These are phyloP conservation scores for Netelia melanura DNA, from an alignment of 2,888 invertebrate species.

Conservation along the genomic window DNA sequence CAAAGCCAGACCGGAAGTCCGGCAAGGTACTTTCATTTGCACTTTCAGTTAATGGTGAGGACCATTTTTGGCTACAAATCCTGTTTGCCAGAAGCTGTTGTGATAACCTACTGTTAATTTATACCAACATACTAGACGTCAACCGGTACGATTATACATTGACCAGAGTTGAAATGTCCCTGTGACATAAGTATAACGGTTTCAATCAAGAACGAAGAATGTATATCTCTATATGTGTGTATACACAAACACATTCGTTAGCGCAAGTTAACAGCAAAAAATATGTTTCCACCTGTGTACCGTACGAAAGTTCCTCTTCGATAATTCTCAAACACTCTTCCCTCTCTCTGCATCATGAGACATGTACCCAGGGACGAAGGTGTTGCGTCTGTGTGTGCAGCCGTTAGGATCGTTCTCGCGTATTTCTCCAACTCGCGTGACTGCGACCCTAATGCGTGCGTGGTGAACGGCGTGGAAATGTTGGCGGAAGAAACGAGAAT, in stretches of 20 bases:
- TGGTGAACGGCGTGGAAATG: slow-evolving; percentile 71
- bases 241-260: not conserved
- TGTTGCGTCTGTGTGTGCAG: slow-evolving; percentile 4
- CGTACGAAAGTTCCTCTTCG: not conserved
- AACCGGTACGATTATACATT: no score
- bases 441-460: slow-evolving; percentile 69
- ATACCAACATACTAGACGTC: no score
- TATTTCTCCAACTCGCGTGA: slow-evolving; percentile 19
- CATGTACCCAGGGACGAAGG: not conserved
- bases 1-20: slow-evolving; percentile 54
- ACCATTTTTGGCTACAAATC: slow-evolving; percentile 31
- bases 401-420: slow-evolving; percentile 26
- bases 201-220: no score
- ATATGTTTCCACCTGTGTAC: not conserved
- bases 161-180: no score
- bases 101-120: no score
- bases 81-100: no score
- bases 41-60: slow-evolving; percentile 51
- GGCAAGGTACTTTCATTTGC: slow-evolving; percentile 61
- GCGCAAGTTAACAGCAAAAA: not conserved
- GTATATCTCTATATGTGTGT: not conserved
- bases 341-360: not conserved
- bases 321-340: not conserved
- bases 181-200: no score
- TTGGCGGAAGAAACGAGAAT: slow-evolving; percentile 65